These are phyloP conservation scores for Gallinago undulata DNA, from an alignment of 2,113 vertebrate genomes.

Conservation along the genomic window DNA sequence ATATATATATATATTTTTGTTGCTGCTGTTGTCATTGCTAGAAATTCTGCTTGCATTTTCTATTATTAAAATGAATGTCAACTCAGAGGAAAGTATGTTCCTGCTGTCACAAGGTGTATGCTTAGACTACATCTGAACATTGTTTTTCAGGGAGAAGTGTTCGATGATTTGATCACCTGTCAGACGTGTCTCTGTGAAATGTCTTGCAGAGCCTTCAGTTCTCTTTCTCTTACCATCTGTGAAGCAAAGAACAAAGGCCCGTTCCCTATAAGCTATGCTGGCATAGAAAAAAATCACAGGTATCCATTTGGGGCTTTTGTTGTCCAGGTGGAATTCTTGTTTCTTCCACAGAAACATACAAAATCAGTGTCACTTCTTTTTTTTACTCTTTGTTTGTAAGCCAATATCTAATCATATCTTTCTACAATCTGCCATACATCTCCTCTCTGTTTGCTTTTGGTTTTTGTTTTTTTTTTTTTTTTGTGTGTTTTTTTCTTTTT, in stretches of 20 bases:
- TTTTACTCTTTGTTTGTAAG: neutral
- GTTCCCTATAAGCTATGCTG: neutral
- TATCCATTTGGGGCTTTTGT: slow-evolving; percentile 35
- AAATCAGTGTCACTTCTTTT: neutral
- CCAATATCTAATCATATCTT: neutral
- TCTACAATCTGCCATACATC: neutral
- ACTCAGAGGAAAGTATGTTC: slow-evolving; percentile 73
- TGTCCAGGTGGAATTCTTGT: slow-evolving; percentile 24
- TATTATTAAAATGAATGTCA: slow-evolving; percentile 80
- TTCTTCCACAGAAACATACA: neutral
- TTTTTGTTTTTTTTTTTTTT: neutral
- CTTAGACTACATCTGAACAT: slow-evolving; percentile 76
- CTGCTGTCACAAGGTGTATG: slow-evolving; percentile 69
- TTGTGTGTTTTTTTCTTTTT: neutral
- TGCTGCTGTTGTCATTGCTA: slow-evolving; percentile 40
- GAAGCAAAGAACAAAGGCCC: slow-evolving; percentile 73
- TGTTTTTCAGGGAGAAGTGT: slow-evolving; percentile 75
- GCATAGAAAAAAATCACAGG: slow-evolving; percentile 37
- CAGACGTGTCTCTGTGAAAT: slow-evolving; percentile 74
- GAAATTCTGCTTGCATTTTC: slow-evolving; percentile 67
- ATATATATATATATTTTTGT: slow-evolving; percentile 26
- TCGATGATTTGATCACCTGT: slow-evolving; percentile 82
- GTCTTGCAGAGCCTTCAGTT: slow-evolving; percentile 71
- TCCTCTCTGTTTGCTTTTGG: neutral
- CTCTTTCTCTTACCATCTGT: slow-evolving; percentile 69